Evolutionary conservation across 2,888 invertebrate species (phyloP), one percentile per base, ranked within the genome.

Genomic region (Callinectes sapidus): DNA sequence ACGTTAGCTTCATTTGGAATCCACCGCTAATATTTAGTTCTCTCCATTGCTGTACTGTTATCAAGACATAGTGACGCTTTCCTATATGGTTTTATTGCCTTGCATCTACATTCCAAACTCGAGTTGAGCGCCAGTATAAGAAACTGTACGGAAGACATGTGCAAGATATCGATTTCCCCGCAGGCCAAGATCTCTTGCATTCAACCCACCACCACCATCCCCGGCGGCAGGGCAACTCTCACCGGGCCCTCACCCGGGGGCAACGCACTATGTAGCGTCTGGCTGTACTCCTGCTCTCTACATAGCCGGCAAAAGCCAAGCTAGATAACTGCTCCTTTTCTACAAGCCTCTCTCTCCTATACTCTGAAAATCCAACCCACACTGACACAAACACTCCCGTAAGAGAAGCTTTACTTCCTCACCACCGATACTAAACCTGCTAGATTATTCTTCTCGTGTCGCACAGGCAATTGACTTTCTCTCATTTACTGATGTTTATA

Each of bases 161-260:
- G 81, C 81, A 81, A 81, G 81, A 81, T 81, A 81, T 81, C 81
- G 81, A 81, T 81, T 81, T 81, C 81, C 14, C 81, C 81, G 81
- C 81, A 35, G 81, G 81, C 35, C 18, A 81, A 81, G 32, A 81
- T 81, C 81, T 81, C 81, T 81, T 35, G 81, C 81, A 81, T 81
- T 81, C 81, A 81, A 35, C 81, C 81, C 81, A 32, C 35, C 81
- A 81, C 81, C 81, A 81, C 81, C 81, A 13, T 35, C 81, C 23
- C 81, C 81, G 81, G 16, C 81, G 81, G 81, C 81, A 81, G 81
- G 81, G 35, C 81, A 81, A 81, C 81, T 81, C 81, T 81, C 81
- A 81, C 81, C 81, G 35, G 81, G 35, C 10, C 81, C 81, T 32
- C 81, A 81, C 81, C 81, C 81, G 5, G 81, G 81, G 81, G 81